Conservation (phyloP, 2,797 vertebrate genomes). For the Echeneis naucrates region DNA sequence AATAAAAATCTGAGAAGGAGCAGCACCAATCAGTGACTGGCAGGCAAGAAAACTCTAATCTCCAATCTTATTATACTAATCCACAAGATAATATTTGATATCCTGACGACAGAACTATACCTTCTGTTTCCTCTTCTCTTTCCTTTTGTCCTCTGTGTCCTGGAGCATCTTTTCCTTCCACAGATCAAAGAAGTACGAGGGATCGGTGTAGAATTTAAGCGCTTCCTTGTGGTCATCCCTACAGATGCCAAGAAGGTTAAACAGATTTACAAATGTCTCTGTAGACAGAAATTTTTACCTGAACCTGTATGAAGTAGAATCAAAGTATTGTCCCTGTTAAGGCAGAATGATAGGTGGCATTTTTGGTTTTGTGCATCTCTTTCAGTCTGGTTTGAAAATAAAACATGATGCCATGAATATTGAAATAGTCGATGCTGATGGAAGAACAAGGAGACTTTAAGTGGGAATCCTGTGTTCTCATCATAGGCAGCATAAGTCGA, state of each 20-base stretch:
- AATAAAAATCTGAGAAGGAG: neutral
- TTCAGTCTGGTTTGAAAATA: neutral
- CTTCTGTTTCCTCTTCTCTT: slow-evolving; percentile 98
- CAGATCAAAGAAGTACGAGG: slow-evolving; percentile 98
- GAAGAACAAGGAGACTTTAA: slow-evolving; percentile 26
- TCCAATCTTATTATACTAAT: neutral
- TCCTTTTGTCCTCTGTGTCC: slow-evolving; percentile 99
- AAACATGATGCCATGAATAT: slow-evolving; percentile 44
- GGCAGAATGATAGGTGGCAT: neutral
- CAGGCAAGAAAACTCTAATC: slow-evolving; percentile 2
- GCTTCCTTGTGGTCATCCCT: slow-evolving; percentile 98
- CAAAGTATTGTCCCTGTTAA: neutral
- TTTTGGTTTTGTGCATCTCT: neutral
- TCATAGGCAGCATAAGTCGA: slow-evolving; percentile 13
- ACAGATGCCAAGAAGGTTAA: slow-evolving; percentile 13
- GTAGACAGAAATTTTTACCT: neutral
- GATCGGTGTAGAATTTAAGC: slow-evolving; percentile 97
- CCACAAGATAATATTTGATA: neutral
- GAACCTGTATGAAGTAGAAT: neutral
- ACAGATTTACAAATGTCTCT: neutral
- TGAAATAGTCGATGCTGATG: slow-evolving; percentile 30
- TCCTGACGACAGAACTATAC: slow-evolving; percentile 71
- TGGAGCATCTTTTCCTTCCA: slow-evolving; percentile 99
- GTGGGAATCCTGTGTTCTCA: slow-evolving; percentile 14
- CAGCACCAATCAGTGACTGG: neutral